Conservation (phyloP, 2,888 invertebrate species). For the Leptinotarsa rubiginosa region DNA sequence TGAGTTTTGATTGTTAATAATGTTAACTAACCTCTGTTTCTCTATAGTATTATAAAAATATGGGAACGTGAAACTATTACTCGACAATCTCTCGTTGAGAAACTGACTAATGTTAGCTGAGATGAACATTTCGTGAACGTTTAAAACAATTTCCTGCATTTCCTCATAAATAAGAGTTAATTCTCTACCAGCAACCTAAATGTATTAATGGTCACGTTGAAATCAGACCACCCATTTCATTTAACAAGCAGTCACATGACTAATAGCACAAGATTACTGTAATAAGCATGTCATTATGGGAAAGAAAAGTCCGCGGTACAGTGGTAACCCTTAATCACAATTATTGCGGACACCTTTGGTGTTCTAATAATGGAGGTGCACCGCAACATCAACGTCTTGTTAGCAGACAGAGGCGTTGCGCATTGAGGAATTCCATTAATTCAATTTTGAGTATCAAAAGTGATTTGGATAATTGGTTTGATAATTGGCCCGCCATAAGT, state of each 20-base stretch:
- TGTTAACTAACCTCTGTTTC: not conserved
- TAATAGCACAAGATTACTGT: conserved; percentile 63
- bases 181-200: conserved; percentile 12
- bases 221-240: conserved; percentile 59
- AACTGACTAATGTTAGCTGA: not conserved
- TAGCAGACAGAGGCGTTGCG: conserved; percentile 52
- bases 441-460: conserved; percentile 12
- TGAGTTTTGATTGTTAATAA: not conserved
- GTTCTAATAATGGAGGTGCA: conserved; percentile 58
- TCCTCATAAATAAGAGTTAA: conserved; percentile 34
- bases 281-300: conserved; percentile 61
- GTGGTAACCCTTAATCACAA: conserved; percentile 60
- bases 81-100: not conserved
- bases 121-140: conserved; percentile 17
- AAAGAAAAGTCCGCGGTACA: conserved; percentile 52
- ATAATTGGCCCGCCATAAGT: conserved; percentile 5
- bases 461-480: conserved; percentile 8
- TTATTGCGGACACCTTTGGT: conserved; percentile 60
- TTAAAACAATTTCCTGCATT: conserved; percentile 32
- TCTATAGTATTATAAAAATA: not conserved
- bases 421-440: conserved; percentile 11
- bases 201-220: conserved; percentile 27
- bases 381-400: conserved; percentile 58
- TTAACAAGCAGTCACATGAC: conserved; percentile 61
- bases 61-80: not conserved